Conservation (phyloP, 2,113 vertebrate genomes). For the Microcebus lehilahytsara region DNA sequence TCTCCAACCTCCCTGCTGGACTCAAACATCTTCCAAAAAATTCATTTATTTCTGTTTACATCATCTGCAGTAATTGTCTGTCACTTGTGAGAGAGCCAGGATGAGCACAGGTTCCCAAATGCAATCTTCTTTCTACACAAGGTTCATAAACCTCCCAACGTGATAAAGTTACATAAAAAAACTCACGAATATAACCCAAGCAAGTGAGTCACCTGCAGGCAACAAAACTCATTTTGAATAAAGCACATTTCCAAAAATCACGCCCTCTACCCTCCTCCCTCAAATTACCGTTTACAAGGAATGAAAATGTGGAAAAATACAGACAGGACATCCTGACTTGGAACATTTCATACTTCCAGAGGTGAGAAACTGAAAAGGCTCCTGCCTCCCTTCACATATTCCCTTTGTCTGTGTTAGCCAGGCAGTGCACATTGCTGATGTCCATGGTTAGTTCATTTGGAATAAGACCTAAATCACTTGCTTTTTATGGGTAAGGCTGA, state of each 20-base stretch:
- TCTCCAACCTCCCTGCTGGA: neutral
- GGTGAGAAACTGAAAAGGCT: neutral
- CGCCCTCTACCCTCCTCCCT: neutral
- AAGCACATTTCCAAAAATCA: neutral
- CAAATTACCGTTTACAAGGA: neutral
- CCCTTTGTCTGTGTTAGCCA: neutral
- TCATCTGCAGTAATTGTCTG: neutral
- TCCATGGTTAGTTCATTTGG: constrained; percentile 8
- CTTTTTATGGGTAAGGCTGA: constrained; percentile 22
- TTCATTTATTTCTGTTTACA: neutral
- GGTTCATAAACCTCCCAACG: neutral
- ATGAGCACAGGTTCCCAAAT: neutral
- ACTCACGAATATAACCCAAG: neutral
- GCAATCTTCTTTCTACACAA: neutral
- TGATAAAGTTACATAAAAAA: neutral
- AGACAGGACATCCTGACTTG: neutral
- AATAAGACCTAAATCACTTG: constrained; percentile 27
- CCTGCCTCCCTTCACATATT: fast-evolving
- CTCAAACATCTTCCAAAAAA: neutral
- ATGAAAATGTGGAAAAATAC: neutral
- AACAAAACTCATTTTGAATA: neutral
- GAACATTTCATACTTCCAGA: neutral
- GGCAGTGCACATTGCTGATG: neutral
- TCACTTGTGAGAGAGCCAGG: neutral
- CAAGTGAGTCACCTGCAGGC: neutral